Evolutionary conservation across 1,140 invertebrate species (phyloP).

Genomic region (Ostrea denselamellosa): DNA sequence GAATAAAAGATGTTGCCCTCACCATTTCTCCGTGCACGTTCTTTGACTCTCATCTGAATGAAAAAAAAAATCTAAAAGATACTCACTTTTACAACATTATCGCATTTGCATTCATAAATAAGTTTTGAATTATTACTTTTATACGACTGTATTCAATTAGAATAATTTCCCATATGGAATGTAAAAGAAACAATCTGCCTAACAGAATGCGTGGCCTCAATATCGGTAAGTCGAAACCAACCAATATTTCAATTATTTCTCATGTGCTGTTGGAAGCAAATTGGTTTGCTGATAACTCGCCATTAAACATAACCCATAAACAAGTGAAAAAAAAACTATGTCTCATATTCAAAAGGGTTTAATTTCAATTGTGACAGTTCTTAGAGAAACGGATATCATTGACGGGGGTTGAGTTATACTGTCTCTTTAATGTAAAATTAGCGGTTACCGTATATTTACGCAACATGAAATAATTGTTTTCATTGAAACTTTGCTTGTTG

Average conservation of each 20-base stretch:
- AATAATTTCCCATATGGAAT: slow-evolving; percentile 22
- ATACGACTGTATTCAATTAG: neutral
- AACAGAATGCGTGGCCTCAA: neutral
- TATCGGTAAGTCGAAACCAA: neutral
- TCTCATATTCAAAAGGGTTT: slow-evolving; percentile 9
- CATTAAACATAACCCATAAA: slow-evolving; percentile 20
- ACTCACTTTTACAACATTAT: too few relatives aligned
- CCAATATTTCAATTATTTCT: slow-evolving; percentile 24
- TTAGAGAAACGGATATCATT: neutral
- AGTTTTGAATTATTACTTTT: too few relatives aligned
- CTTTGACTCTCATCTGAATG: too few relatives aligned
- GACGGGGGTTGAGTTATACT: slow-evolving; percentile 16
- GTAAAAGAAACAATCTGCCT: slow-evolving; percentile 8
- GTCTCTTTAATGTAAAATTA: slow-evolving; percentile 34
- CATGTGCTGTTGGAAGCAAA: slow-evolving; percentile 4
- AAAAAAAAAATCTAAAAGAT: too few relatives aligned
- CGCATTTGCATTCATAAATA: too few relatives aligned
- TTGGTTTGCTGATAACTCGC: neutral
- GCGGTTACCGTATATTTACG: neutral
- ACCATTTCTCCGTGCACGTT: too few relatives aligned
- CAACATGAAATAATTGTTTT: neutral
- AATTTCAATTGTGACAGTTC: neutral
- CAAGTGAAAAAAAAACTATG: neutral
- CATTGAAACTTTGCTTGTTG: neutral
- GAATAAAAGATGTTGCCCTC: too few relatives aligned